phyloP scores from a whole-genome alignment of 2,797 vertebrate species.

The Enteromius unitaeniatus region DNA sequence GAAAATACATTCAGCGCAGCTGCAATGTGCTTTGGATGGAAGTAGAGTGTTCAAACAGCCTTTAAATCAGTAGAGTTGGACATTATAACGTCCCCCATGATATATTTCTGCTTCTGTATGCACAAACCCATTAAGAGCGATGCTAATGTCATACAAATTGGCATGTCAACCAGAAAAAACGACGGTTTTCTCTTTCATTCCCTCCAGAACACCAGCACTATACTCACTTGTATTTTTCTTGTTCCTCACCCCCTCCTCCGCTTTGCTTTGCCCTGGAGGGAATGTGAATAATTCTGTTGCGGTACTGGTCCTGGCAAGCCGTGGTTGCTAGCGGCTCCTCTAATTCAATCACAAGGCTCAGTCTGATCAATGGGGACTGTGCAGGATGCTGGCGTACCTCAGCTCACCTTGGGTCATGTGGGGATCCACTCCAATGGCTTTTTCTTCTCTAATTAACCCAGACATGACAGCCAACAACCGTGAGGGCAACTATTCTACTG shows the following conservation, averaged over 20 bases:
- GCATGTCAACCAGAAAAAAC: slow-evolving; percentile 43
- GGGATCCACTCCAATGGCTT: slow-evolving; percentile 29
- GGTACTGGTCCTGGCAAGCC: slow-evolving; percentile 35
- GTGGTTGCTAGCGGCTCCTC: slow-evolving; percentile 12
- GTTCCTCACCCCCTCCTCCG: slow-evolving; percentile 19
- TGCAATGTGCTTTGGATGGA: slow-evolving; percentile 15
- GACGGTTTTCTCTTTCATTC: slow-evolving; percentile 16
- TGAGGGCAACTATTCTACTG: slow-evolving; percentile 13
- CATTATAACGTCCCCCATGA: background rate
- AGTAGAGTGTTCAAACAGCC: background rate
- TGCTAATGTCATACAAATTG: slow-evolving; percentile 39
- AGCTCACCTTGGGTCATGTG: slow-evolving; percentile 21
- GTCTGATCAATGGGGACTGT: slow-evolving; percentile 56
- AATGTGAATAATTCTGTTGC: slow-evolving; percentile 63
- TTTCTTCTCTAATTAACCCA: slow-evolving; percentile 47
- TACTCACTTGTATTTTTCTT: slow-evolving; percentile 25
- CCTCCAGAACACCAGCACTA: background rate
- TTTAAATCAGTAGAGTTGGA: slow-evolving; percentile 36
- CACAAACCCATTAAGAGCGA: slow-evolving; percentile 42
- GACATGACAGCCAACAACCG: slow-evolving; percentile 41
- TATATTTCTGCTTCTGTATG: slow-evolving; percentile 35
- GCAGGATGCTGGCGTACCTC: slow-evolving; percentile 25
- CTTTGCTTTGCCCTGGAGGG: slow-evolving; percentile 40
- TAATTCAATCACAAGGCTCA: slow-evolving; percentile 55
- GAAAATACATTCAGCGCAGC: background rate